Base-by-base conservation (phyloP, 2,888 invertebrate genomes). In the Disparrhopalites patrizii region DNA sequence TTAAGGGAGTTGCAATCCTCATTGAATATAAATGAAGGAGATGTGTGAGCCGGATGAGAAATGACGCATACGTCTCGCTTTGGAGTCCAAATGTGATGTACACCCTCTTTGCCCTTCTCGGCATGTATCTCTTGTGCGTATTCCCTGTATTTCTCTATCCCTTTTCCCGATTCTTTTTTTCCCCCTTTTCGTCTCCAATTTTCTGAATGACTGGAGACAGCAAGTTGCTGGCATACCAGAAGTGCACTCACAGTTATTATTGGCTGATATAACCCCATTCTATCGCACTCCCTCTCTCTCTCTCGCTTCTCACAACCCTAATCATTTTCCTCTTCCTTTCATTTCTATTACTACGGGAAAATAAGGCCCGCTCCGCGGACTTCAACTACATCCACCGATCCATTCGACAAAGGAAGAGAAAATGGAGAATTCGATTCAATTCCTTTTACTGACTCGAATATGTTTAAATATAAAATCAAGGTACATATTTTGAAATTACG, bases 1-100 rank as follows among this genome's bases (percentile, higher is more conserved):
- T 50, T 51, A 50, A 50, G 65, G 65, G 65, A 65, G 28, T 20
- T 47, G 66, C 52, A 33, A 69, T 66, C 23, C 66, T 69, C 64
- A 64, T 69, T 66, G 68, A 69, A 69, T 69, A 69, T 66, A 69
- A 69, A 69, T 69, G 68, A 69, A 63, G 47, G 47, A 51, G 56
- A 40, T 47, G 43, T 54, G 40, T 20, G 40, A 52, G 38, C 4
- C 2, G 57, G 57, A n/a, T 38, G 43, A 58, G 43, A n/a, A 50
- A 51, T 51, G 61, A 61, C 51, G 30, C 61, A 61, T 31, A 27
- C 23, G 50, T 15, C 18, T 47, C 10, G 23, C 20, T 20, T n/a
- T 43, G 31, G 31, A 61, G 33, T 58, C 43, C 27, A 28, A 58
- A 36, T 23, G 38, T 33, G 28, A 58, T 43, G n/a, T n/a, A n/a